Evolutionary conservation across 2,113 vertebrate genomes (phyloP), one percentile per base, ranked within the genome.

Genomic region (Rana temporaria): DNA sequence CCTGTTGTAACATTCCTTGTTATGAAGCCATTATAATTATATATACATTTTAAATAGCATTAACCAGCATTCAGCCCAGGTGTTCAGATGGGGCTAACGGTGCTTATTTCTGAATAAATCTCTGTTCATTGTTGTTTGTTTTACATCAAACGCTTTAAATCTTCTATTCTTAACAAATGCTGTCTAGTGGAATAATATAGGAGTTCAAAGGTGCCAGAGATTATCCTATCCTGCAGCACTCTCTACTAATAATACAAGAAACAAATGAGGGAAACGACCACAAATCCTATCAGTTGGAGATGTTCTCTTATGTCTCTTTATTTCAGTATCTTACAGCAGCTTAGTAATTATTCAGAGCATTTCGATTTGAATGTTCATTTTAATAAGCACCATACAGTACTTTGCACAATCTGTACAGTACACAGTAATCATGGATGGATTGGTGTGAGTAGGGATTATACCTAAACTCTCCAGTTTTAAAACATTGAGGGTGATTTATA

Each of bases 91-190:
- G 42, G 42, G 9, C 42, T 12, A 5, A 12, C 42, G 53, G n/a
- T 53, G 64, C 38, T 55, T 68, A 15, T n/a, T 68, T 60, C 30
- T 68, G 52, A 16, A n/a, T 4, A 53, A 24, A 38, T 62, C 32
- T 70, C 66, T 52, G n/a, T 80, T 80, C 60, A 70, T 70, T 71
- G 66, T 70, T 74, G 60, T 78, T 62, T 62, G 48, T 60, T 79
- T 48, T 38, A 80, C 3, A 62, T 80, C 66, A 62, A 38, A 19
- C 65, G 4, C 34, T 38, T 38, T 38, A 38, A 5, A 48, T 48
- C 42, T 48, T 48, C 9, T 48, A 48, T 48, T 0, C 42, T n/a
- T 62, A 59, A 70, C 65, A 26, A 70, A 56, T 20, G 26, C 18
- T 22, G 6, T 68, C 30, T 26, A 56, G 26, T 79, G 26, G 32